These are phyloP conservation scores for Salmo trutta DNA, from an alignment of 2,797 vertebrate genomes.

Conservation along the genomic window DNA sequence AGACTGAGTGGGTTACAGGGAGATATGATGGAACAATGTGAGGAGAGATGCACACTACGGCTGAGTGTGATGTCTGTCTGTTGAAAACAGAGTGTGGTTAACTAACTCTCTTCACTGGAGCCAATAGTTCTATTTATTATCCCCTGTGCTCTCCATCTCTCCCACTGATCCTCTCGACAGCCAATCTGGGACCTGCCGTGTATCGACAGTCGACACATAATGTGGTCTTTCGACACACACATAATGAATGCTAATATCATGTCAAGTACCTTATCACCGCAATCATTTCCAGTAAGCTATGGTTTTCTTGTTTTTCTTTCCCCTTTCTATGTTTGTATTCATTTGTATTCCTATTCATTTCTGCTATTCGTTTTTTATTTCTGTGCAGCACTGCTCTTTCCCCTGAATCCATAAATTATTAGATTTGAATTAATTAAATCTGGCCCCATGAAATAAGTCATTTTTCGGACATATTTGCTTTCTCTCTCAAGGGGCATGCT, in stretches of 20 bases:
- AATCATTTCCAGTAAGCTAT: background rate
- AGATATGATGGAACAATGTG: slow-evolving; percentile 4
- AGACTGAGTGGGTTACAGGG: background rate
- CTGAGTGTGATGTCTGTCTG: background rate
- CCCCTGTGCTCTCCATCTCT: background rate
- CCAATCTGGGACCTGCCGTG: background rate
- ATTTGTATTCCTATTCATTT: too few species aligned
- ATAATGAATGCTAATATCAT: background rate
- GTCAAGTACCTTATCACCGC: background rate
- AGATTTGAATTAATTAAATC: background rate
- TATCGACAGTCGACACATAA: background rate
- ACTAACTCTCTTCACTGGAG: slow-evolving; percentile 2
- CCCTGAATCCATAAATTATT: background rate
- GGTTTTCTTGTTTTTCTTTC: background rate
- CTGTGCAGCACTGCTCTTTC: background rate
- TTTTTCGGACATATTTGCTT: background rate
- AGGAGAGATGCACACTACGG: background rate
- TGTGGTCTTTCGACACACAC: background rate
- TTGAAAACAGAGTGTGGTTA: background rate
- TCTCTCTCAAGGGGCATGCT: background rate
- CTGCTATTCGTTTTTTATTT: background rate
- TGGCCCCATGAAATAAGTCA: background rate
- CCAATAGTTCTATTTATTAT: background rate
- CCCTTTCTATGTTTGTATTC: background rate
- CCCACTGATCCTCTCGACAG: slow-evolving; percentile 1